A percentile compares a stretch with the other conserved stretches of the same genome.
Evolutionary conservation across 1,140 invertebrate species (phyloP).

Genomic region (Lasaia peninsularis): DNA sequence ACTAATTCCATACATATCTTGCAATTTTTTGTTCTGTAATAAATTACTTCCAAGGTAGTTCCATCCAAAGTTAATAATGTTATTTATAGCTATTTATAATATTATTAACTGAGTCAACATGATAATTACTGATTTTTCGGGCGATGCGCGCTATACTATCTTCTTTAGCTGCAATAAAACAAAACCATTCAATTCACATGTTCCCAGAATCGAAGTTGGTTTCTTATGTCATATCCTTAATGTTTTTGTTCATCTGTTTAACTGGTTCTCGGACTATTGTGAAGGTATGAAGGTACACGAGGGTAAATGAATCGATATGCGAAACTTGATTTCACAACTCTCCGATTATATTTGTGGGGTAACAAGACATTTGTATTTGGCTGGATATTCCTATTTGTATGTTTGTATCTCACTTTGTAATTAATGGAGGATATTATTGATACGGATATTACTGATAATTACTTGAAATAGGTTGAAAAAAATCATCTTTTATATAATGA

Average conservation of each 20-base stretch:
- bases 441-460: no score
- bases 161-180: neutral
- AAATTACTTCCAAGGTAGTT: no score
- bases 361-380: conserved; percentile 23
- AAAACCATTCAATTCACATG: conserved; percentile 5
- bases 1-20: no score
- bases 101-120: neutral
- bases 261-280: conserved; percentile 32
- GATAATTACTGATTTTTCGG: neutral
- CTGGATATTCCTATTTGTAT: no score
- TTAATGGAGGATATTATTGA: no score
- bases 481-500: no score
- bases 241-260: conserved; percentile 30
- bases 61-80: no score
- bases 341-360: conserved; percentile 42
- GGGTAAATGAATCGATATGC: conserved; percentile 35
- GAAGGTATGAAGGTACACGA: conserved; percentile 24
- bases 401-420: no score
- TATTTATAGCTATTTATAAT: neutral
- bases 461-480: no score
- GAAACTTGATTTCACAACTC: conserved; percentile 46
- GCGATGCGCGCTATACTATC: neutral
- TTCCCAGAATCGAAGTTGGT: conserved; percentile 16
- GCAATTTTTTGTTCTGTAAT: no score
- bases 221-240: conserved; percentile 37